phyloP scores from a whole-genome alignment of 2,888 invertebrate genomes.

The Strigamia transsilvanica region DNA sequence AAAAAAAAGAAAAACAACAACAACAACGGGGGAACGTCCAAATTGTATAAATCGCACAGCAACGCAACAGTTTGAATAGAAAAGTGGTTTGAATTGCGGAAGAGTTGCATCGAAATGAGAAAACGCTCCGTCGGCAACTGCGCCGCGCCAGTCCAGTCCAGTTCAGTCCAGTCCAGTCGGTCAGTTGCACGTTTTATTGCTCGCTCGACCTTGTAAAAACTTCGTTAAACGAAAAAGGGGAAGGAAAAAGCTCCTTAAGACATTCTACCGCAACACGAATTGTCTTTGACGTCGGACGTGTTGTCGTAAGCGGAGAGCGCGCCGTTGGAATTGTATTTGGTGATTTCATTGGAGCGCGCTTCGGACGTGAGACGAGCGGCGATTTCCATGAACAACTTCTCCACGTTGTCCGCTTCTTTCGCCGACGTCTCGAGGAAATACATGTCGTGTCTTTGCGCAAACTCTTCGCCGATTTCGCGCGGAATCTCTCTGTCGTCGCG shows the following conservation, averaged over 20 bases:
- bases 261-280: slow-evolving; percentile 52
- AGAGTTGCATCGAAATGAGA: too few relatives aligned
- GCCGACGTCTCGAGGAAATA: slow-evolving; percentile 98
- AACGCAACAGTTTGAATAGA: too few relatives aligned
- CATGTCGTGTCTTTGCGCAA: slow-evolving; percentile 95
- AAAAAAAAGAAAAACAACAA: not conserved
- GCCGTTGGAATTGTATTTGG: slow-evolving; percentile 68
- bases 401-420: slow-evolving; percentile 97
- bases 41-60: too few relatives aligned
- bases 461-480: slow-evolving; percentile 89
- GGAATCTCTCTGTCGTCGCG: slow-evolving; percentile 96
- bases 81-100: too few relatives aligned
- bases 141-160: not conserved
- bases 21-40: not conserved
- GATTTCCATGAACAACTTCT: slow-evolving; percentile 94
- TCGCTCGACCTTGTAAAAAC: not conserved
- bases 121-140: not conserved
- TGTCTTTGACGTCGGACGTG: slow-evolving; percentile 51
- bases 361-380: slow-evolving; percentile 79
- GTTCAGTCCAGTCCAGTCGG: too few relatives aligned
- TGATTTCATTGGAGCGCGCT: slow-evolving; percentile 84
- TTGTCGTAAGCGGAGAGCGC: slow-evolving; percentile 46
- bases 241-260: slow-evolving; percentile 13
- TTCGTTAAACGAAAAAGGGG: too few relatives aligned
- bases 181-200: slow-evolving; percentile 16